Conservation (phyloP, 2,888 invertebrate genomes). For the Argynnis bischoffii region DNA sequence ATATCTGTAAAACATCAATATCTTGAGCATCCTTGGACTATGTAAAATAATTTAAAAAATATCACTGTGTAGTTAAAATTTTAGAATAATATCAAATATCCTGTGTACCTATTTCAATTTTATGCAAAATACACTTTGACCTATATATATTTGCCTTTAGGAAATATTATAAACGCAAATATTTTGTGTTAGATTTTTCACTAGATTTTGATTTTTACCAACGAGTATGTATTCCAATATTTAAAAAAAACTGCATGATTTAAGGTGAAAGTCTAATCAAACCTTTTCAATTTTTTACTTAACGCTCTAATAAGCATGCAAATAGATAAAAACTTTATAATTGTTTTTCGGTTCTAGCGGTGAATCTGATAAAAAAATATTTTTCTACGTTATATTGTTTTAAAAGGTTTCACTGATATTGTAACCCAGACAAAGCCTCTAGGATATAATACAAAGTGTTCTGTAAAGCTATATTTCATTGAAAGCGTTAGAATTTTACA, state of each 20-base stretch:
- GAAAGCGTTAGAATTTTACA: conserved; percentile 4
- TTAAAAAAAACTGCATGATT: conserved; percentile 6
- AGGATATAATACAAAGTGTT: conserved; percentile 1
- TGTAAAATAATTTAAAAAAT: too few species aligned
- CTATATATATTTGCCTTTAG: too few species aligned
- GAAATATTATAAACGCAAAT: too few species aligned
- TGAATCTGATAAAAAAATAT: background rate
- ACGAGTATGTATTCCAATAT: conserved; percentile 6
- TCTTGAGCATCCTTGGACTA: too few species aligned
- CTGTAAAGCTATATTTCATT: conserved; percentile 1
- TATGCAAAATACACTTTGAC: too few species aligned
- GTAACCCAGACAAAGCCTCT: background rate
- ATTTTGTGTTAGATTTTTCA: too few species aligned
- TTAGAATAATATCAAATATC: too few species aligned
- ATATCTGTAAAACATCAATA: too few species aligned
- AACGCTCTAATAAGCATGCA: conserved; percentile 27
- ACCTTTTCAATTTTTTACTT: conserved; percentile 17
- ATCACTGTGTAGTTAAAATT: too few species aligned
- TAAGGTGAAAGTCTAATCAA: conserved; percentile 27
- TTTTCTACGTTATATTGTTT: background rate
- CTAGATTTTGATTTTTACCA: too few species aligned
- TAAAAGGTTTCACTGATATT: background rate
- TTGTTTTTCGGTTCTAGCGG: conserved; percentile 9
- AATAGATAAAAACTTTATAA: conserved; percentile 18
- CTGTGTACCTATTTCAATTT: too few species aligned